phyloP scores from a whole-genome alignment of 2,888 invertebrate species.

The Phengaris alcon region DNA sequence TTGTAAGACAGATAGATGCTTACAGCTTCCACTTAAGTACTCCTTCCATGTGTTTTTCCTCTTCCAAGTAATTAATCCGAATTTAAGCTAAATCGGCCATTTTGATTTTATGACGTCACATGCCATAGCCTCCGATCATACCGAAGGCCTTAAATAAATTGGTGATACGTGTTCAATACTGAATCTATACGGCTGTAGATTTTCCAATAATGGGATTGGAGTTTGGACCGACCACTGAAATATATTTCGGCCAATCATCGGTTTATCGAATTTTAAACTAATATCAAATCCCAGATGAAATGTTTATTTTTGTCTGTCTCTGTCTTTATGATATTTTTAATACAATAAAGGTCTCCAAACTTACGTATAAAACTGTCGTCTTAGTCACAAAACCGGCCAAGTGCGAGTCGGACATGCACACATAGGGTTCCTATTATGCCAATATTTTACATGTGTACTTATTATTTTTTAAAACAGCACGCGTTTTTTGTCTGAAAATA shows the following conservation, averaged over 20 bases:
- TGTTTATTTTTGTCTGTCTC: neutral
- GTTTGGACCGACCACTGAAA: neutral
- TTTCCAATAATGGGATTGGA: constrained; percentile 20
- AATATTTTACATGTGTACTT: too few species aligned
- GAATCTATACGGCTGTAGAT: constrained; percentile 12
- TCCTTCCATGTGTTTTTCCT: too few species aligned
- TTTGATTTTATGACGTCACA: constrained; percentile 23
- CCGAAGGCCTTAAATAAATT: constrained; percentile 37
- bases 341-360: neutral
- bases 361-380: too few species aligned
- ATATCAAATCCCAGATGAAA: neutral
- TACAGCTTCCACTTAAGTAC: too few species aligned
- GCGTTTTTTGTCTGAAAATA: too few species aligned
- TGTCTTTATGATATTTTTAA: neutral
- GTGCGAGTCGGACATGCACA: too few species aligned
- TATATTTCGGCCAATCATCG: neutral
- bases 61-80: neutral
- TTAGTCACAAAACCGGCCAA: too few species aligned
- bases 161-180: constrained; percentile 39
- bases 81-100: constrained; percentile 19
- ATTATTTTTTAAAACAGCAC: too few species aligned
- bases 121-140: constrained; percentile 1
- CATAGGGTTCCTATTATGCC: too few species aligned
- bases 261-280: constrained; percentile 8
- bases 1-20: too few species aligned